Evolutionary conservation across 2,113 vertebrate species (phyloP).

Genomic region (Panthera leo): DNA sequence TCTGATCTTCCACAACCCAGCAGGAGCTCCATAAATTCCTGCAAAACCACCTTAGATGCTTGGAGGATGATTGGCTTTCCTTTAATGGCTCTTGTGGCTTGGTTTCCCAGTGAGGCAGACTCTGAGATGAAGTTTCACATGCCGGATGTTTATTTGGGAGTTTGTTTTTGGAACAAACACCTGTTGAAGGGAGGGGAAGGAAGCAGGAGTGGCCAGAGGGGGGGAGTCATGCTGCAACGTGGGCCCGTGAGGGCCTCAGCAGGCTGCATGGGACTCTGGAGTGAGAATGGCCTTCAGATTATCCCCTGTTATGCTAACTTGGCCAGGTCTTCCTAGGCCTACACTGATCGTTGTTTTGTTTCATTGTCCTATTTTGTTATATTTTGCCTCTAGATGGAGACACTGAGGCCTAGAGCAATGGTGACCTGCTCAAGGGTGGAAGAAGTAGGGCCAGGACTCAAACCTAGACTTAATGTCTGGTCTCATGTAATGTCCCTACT

Average conservation of each 20-base stretch:
- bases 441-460: not conserved
- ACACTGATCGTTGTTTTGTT: not conserved
- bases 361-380: not conserved
- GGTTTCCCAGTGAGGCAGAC: not conserved
- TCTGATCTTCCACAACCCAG: not conserved
- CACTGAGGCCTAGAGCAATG: not conserved
- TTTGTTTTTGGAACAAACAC: not conserved
- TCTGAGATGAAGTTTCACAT: not conserved
- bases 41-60: not conserved
- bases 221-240: fast-evolving
- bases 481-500: not conserved
- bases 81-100: not conserved
- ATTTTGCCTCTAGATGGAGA: not conserved
- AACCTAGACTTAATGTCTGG: not conserved
- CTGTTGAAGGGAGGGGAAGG: not conserved
- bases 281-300: not conserved
- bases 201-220: not conserved
- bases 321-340: not conserved
- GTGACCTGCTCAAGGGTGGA: not conserved
- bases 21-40: not conserved
- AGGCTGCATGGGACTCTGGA: not conserved
- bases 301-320: not conserved
- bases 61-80: not conserved
- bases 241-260: not conserved
- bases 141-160: not conserved